Percentiles rank a stretch among this genome's conserved stretches.
These are phyloP conservation scores for Resseliella maxima DNA, from an alignment of 2,888 invertebrate genomes.

Conservation along the genomic window DNA sequence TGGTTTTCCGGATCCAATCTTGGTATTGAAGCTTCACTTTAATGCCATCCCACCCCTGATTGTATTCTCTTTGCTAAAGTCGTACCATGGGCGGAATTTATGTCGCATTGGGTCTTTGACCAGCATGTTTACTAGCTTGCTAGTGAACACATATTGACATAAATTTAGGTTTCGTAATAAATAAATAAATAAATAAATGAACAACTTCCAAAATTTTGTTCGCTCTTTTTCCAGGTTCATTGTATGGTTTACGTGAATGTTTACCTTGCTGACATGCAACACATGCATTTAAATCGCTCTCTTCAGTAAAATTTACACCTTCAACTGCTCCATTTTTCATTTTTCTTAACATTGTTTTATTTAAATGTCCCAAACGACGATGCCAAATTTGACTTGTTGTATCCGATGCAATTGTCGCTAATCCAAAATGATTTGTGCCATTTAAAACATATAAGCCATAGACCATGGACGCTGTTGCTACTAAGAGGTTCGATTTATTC, in stretches of 20 bases:
- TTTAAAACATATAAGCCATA: slow-evolving; percentile 4
- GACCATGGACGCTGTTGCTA: slow-evolving; percentile 28
- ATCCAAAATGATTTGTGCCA: background rate
- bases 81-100: too few species aligned
- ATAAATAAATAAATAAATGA: too few species aligned
- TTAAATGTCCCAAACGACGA: slow-evolving; percentile 58
- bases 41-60: too few species aligned
- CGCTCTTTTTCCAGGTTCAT: slow-evolving; percentile 58
- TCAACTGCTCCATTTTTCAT: slow-evolving; percentile 57
- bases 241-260: slow-evolving; percentile 60
- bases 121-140: too few species aligned
- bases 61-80: too few species aligned
- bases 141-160: too few species aligned
- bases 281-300: slow-evolving; percentile 53
- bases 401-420: background rate
- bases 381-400: slow-evolving; percentile 57
- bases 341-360: slow-evolving; percentile 57
- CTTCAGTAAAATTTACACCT: slow-evolving; percentile 49
- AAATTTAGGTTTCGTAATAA: too few species aligned
- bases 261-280: slow-evolving; percentile 60
- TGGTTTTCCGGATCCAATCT: too few species aligned
- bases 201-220: slow-evolving; percentile 62
- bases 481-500: slow-evolving; percentile 17
- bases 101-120: too few species aligned
- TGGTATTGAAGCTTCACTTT: too few species aligned